Evolutionary conservation across 2,888 invertebrate species (phyloP).

Genomic region (Dryobotodes eremita): DNA sequence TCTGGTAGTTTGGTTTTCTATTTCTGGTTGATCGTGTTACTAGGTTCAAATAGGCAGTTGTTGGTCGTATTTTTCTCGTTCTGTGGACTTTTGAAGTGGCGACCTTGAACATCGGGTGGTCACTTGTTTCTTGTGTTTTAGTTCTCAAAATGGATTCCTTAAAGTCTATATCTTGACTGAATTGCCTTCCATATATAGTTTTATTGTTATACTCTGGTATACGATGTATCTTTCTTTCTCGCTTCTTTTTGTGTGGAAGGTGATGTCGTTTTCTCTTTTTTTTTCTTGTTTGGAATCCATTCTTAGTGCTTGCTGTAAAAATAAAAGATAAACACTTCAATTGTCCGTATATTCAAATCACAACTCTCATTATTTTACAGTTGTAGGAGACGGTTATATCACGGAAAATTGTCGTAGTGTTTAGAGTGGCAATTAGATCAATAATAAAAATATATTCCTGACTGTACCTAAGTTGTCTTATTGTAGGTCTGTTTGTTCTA

Average conservation of each 20-base stretch:
- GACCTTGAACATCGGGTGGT: neutral
- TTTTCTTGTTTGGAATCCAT: neutral
- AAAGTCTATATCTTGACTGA: neutral
- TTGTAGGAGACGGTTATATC: neutral
- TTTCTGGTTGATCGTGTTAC: neutral
- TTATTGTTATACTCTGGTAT: neutral
- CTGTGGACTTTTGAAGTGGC: too few relatives aligned
- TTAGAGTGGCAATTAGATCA: neutral
- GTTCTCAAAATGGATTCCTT: too few relatives aligned
- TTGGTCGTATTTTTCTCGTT: neutral
- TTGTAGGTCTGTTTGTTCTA: neutral
- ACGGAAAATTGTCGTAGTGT: neutral
- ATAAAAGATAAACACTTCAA: neutral
- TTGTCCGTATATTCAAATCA: neutral
- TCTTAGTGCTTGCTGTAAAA: neutral
- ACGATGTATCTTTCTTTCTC: too few relatives aligned
- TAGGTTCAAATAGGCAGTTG: neutral
- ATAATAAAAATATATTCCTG: neutral
- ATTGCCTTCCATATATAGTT: neutral
- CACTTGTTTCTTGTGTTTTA: neutral
- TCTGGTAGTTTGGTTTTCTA: neutral
- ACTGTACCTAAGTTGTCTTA: neutral
- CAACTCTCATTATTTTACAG: neutral
- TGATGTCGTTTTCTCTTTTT: neutral
- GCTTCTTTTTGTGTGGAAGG: neutral